These are phyloP conservation scores for Empis stercorea DNA, from an alignment of 2,888 invertebrate species.

Conservation along the genomic window DNA sequence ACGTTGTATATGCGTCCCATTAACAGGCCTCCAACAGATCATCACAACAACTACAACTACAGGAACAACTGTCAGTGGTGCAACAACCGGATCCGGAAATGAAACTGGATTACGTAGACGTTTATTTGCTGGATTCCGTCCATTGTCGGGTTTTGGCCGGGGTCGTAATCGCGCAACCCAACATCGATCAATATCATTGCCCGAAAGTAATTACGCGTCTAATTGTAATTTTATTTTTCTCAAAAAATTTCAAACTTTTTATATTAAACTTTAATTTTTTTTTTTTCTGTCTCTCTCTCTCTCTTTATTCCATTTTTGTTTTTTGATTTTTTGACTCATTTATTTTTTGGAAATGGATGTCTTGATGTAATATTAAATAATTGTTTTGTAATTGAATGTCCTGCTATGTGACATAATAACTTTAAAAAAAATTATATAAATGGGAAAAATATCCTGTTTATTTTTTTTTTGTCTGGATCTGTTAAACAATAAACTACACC, in stretches of 20 bases:
- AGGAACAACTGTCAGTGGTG: conserved; percentile 29
- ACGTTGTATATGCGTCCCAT: too few relatives aligned
- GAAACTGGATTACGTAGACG: conserved; percentile 54
- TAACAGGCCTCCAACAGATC: too few relatives aligned
- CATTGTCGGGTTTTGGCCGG: conserved; percentile 60
- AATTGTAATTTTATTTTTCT: conserved; percentile 21
- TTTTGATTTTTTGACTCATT: not conserved
- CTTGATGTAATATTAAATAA: too few relatives aligned
- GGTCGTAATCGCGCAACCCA: conserved; percentile 58
- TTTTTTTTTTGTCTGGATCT: too few relatives aligned
- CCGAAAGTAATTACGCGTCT: conserved; percentile 55
- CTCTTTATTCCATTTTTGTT: not conserved
- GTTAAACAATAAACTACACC: too few relatives aligned
- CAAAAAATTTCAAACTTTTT: conserved; percentile 17
- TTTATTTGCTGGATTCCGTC: conserved; percentile 70
- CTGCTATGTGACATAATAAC: too few relatives aligned
- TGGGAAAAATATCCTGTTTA: too few relatives aligned
- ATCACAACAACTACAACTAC: not conserved
- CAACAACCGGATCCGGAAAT: conserved; percentile 17
- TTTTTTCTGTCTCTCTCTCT: conserved; percentile 16
- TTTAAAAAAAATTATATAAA: too few relatives aligned
- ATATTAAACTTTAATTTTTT: conserved; percentile 17
- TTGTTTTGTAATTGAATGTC: too few relatives aligned
- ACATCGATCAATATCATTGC: conserved; percentile 73
- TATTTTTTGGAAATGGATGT: too few relatives aligned